These are phyloP conservation scores for Candidula unifasciata DNA, from an alignment of 2,888 invertebrate genomes.

Conservation along the genomic window DNA sequence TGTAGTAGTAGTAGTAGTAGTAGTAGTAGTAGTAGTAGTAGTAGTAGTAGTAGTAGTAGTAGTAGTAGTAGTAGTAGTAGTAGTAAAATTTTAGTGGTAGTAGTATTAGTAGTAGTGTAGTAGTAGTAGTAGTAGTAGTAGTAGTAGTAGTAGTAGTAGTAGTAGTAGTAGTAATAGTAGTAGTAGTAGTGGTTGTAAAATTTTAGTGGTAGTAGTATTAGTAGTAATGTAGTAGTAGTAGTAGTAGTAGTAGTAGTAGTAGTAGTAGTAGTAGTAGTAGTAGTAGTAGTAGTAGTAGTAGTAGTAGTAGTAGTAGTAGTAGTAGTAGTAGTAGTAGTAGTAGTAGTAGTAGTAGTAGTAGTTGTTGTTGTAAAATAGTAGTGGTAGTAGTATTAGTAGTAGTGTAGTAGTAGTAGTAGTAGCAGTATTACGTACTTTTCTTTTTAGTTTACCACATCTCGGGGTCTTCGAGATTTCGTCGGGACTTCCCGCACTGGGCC, in stretches of 20 bases:
- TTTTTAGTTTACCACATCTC: too few relatives aligned
- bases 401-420: background rate
- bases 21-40: conserved; percentile 10
- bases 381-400: background rate
- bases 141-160: background rate
- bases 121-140: background rate
- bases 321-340: background rate
- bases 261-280: conserved; percentile 1
- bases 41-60: background rate
- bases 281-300: too few relatives aligned
- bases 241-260: background rate
- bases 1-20: background rate
- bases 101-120: background rate
- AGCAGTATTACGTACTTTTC: background rate
- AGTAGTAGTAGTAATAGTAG: background rate
- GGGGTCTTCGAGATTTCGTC: too few relatives aligned
- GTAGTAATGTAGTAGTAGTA: background rate
- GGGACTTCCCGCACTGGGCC: background rate
- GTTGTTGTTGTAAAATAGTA: background rate
- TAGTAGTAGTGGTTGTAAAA: background rate
- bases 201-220: background rate
- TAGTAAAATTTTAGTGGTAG: background rate
- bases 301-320: background rate
- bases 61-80: background rate
- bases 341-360: background rate